Percentiles rank a stretch among this genome's conserved stretches.
Evolutionary conservation across 2,113 vertebrate species (phyloP).

Genomic region (Oryctolagus cuniculus): mOryCun1.1 NC_091441.1:87083001-87083500

Average conservation of each 20-base stretch:
- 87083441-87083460: conserved; percentile 1
- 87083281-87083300: conserved; percentile 82
- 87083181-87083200: too few relatives aligned
- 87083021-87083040: too few relatives aligned
- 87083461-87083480: conserved; percentile 44
- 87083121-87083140: too few relatives aligned
- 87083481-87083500: conserved; percentile 56
- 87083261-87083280: conserved; percentile 84
- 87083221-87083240: too few relatives aligned
- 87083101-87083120: too few relatives aligned
- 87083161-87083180: too few relatives aligned
- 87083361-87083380: conserved; percentile 83
- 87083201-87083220: too few relatives aligned
- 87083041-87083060: too few relatives aligned
- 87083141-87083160: too few relatives aligned
- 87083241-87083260: conserved; percentile 80
- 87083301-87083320: conserved; percentile 85
- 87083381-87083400: conserved; percentile 84
- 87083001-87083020: too few relatives aligned
- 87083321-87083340: conserved; percentile 81
- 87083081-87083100: too few relatives aligned
- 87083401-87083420: conserved; percentile 74
- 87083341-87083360: conserved; percentile 84
- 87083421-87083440: background rate
- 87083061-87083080: too few relatives aligned